A percentile compares a stretch with the other conserved stretches of the same genome.
phyloP scores from a whole-genome alignment of 2,113 vertebrate species.

The Dendropsophus ebraccatus region DNA sequence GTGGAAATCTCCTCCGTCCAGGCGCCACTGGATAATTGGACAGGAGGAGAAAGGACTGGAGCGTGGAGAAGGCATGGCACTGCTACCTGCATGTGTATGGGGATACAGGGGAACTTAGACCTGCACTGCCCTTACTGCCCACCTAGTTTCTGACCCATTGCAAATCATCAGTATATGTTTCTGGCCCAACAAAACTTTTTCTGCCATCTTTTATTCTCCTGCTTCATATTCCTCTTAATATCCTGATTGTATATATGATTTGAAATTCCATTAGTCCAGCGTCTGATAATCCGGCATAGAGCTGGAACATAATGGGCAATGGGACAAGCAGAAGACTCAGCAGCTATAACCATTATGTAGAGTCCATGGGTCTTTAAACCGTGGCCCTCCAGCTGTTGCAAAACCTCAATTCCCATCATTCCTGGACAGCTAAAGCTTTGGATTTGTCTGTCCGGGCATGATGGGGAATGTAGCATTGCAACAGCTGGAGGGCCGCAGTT shows the following conservation, averaged over 20 bases:
- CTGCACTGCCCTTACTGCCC: background rate
- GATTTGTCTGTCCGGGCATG: too few relatives aligned
- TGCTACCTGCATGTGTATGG: background rate
- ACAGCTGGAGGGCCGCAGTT: too few relatives aligned
- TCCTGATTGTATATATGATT: background rate
- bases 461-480: too few relatives aligned
- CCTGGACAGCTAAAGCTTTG: too few relatives aligned
- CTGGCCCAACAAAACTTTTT: background rate
- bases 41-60: background rate
- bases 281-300: background rate
- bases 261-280: too few relatives aligned
- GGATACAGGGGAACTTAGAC: background rate
- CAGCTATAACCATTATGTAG: background rate
- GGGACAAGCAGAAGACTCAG: background rate
- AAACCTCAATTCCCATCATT: too few relatives aligned
- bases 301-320: background rate
- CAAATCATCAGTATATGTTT: too few relatives aligned
- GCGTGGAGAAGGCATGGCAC: background rate
- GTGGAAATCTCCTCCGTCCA: slow-evolving; percentile 47
- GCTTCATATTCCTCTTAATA: too few relatives aligned
- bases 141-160: too few relatives aligned
- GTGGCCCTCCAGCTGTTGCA: too few relatives aligned
- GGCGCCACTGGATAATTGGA: slow-evolving; percentile 52
- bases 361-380: background rate
- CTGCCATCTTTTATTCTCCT: background rate